Base-by-base conservation (phyloP, 2,113 vertebrate genomes). In the Bambusicola thoracicus region DNA sequence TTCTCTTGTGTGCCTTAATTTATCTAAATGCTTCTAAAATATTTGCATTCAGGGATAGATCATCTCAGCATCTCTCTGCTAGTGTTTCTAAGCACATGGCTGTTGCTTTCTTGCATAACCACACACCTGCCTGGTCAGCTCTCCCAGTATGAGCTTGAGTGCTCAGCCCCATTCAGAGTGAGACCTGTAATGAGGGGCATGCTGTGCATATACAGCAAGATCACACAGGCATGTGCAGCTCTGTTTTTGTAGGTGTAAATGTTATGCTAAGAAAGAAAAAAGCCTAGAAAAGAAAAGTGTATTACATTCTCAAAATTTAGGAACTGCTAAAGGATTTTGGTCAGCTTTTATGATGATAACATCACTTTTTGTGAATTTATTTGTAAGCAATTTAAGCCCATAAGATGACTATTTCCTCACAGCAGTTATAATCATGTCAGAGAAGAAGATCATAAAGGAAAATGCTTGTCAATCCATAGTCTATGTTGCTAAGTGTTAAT, bases 271-370 rank as follows among this genome's bases (percentile, higher is more conserved):
- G 59, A 70, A 25, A 61, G n/a, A 48, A 36, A 34, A 18, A 5
- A 4, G 27, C 43, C 32, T 48, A 7, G 56, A 87, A 82, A 55
- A 24, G 17, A 40, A 81, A 40, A 75, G 15, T 2, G 1, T 70
- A 40, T 91, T 91, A 62, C 11, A 53, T 87, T 76, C 21, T 82
- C 38, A 32, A 44, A 80, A 17, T 74, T 93, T 22, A 61, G 62
- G 53, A 86, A 46, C 32, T 32, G 22, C 21, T 59, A 8, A 74
- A 81, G 25, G 21, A 9, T 82, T 96, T 91, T 92, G 12, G 10
- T 55, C 4, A 43, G 4, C 30, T 20, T 81, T 81, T 78, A 59
- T 0, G 8, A 67, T 38, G 15, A 65, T 22, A 67, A 56, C 91
- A 90, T 27, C 32, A 27, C 29, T 82, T 73, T 4, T 58, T 16